Evolutionary conservation across 2,888 invertebrate species (phyloP).

Genomic region (Lydus trimaculatus): DNA sequence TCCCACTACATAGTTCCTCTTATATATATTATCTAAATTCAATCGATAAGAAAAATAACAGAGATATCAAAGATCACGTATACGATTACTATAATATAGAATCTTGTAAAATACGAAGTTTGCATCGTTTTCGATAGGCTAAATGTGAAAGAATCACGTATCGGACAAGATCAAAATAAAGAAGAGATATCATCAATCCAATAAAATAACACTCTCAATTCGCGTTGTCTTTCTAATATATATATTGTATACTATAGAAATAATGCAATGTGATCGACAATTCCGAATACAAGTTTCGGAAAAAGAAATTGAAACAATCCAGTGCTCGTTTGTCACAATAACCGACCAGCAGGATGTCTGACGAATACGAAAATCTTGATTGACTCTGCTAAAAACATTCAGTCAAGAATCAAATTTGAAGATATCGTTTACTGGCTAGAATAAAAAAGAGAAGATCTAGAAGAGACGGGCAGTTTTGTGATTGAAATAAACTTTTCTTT

Average conservation of each 20-base stretch:
- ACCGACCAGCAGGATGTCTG: slow-evolving; percentile 1
- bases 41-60: neutral
- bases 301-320: neutral
- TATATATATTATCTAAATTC: too few species aligned
- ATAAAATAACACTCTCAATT: slow-evolving; percentile 12
- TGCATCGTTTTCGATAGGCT: slow-evolving; percentile 48
- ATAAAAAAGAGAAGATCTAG: too few species aligned
- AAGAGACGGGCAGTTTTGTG: too few species aligned
- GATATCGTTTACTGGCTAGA: neutral
- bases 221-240: neutral
- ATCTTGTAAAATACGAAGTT: slow-evolving; percentile 45
- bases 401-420: neutral
- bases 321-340: neutral
- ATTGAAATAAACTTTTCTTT: too few species aligned
- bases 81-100: slow-evolving; percentile 38
- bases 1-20: neutral
- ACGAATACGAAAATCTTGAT: slow-evolving; percentile 1
- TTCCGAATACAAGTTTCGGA: neutral
- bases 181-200: slow-evolving; percentile 39
- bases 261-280: neutral
- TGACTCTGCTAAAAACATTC: neutral
- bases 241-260: neutral
- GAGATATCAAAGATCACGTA: slow-evolving; percentile 39
- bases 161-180: slow-evolving; percentile 41
- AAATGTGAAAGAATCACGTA: slow-evolving; percentile 58